A percentile compares a stretch with the other conserved stretches of the same genome.
Evolutionary conservation across 2,888 invertebrate genomes (phyloP).

Genomic region (Clostera curtula): DNA sequence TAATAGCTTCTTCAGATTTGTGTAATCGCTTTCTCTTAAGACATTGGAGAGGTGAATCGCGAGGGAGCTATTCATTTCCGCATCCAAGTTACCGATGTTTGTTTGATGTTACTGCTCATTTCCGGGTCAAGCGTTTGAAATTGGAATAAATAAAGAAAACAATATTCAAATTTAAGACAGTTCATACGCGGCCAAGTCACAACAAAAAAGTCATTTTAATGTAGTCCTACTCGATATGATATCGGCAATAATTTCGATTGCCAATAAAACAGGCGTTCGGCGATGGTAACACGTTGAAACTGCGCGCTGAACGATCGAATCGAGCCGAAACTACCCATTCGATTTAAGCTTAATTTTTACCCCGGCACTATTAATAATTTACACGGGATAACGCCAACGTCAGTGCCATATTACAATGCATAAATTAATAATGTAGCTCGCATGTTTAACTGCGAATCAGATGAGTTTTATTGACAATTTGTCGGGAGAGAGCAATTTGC

Average conservation of each 20-base stretch:
- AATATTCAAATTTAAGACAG: constrained; percentile 1
- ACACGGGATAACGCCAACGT: constrained; percentile 69
- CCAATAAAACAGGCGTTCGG: constrained; percentile 44
- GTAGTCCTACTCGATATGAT: constrained; percentile 1
- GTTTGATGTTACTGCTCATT: constrained; percentile 33
- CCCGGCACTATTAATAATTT: constrained; percentile 74
- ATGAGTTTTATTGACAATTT: constrained; percentile 76
- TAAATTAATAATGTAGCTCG: constrained; percentile 74
- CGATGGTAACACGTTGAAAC: constrained; percentile 61
- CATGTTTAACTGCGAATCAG: constrained; percentile 75
- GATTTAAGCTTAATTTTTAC: constrained; percentile 74
- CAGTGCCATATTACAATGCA: constrained; percentile 73
- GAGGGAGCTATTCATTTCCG: constrained; percentile 50
- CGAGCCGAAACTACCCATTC: constrained; percentile 70
- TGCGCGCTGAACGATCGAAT: constrained; percentile 61
- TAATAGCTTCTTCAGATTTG: constrained; percentile 75
- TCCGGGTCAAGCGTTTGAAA: constrained; percentile 18
- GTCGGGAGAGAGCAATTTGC: constrained; percentile 74
- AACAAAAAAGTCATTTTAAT: no score
- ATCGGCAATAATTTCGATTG: constrained; percentile 15
- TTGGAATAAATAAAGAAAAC: constrained; percentile 8
- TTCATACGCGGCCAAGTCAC: no score
- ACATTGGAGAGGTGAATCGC: constrained; percentile 60
- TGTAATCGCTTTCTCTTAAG: constrained; percentile 74
- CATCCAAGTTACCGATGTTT: constrained; percentile 29